These are phyloP conservation scores for Choloepus hoffmanni DNA, from an alignment of 2,113 vertebrate genomes.

Conservation along the genomic window DNA sequence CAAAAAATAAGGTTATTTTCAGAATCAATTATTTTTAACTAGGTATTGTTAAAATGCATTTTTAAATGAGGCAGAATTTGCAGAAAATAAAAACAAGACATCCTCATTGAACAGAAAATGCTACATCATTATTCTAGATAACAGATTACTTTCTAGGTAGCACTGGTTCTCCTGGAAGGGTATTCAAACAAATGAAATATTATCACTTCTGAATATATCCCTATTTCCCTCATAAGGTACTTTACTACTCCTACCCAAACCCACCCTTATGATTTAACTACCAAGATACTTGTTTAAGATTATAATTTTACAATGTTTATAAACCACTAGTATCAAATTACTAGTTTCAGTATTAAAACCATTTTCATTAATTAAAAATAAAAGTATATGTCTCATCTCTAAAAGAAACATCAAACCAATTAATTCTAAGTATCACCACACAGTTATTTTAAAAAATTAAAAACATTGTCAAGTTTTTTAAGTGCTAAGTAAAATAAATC, in stretches of 20 bases:
- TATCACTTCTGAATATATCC: slow-evolving; percentile 68
- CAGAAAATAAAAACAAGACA: slow-evolving; percentile 75
- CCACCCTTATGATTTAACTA: slow-evolving; percentile 60
- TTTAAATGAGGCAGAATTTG: slow-evolving; percentile 79
- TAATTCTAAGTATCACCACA: slow-evolving; percentile 65
- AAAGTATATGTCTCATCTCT: slow-evolving; percentile 73
- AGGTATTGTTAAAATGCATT: slow-evolving; percentile 74
- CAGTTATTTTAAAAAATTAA: slow-evolving; percentile 45
- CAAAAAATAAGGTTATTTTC: slow-evolving; percentile 78
- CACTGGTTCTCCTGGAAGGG: slow-evolving; percentile 57
- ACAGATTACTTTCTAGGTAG: slow-evolving; percentile 63
- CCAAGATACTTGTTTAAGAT: slow-evolving; percentile 62
- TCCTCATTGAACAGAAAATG: slow-evolving; percentile 73
- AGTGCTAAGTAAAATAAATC: slow-evolving; percentile 72
- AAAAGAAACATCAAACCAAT: slow-evolving; percentile 68
- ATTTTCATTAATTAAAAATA: slow-evolving; percentile 66
- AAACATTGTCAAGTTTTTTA: slow-evolving; percentile 59
- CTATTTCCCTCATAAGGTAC: slow-evolving; percentile 61
- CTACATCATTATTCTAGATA: slow-evolving; percentile 63
- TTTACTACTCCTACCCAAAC: slow-evolving; percentile 54
- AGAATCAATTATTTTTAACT: slow-evolving; percentile 67
- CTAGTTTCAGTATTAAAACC: slow-evolving; percentile 73
- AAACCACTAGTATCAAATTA: slow-evolving; percentile 72
- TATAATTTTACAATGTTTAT: slow-evolving; percentile 66
- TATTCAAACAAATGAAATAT: slow-evolving; percentile 63